Evolutionary conservation across 1,140 invertebrate genomes (phyloP).

Genomic region (Conus betulinus): DNA sequence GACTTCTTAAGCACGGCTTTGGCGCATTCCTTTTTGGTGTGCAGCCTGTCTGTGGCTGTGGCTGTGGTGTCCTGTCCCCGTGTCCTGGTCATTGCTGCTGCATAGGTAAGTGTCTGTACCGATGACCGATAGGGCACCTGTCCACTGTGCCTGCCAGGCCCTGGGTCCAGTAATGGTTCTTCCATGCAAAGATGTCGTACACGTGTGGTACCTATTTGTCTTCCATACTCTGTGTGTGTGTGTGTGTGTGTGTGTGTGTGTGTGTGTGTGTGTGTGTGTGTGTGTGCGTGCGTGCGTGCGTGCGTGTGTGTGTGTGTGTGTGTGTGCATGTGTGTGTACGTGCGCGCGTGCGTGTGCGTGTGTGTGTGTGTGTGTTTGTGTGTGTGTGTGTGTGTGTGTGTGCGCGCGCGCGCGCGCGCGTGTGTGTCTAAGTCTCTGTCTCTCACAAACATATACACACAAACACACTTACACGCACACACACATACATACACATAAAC

Average conservation of each 20-base stretch:
- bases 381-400: neutral
- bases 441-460: no score
- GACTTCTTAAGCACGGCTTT: no score
- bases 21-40: no score
- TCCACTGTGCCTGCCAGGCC: neutral
- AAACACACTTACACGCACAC: no score
- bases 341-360: neutral
- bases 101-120: neutral
- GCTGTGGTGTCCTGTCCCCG: no score
- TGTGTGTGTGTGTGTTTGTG: neutral
- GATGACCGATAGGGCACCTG: neutral
- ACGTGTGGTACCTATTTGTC: neutral
- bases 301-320: neutral
- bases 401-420: no score
- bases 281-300: neutral
- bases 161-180: no score
- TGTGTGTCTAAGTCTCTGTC: no score
- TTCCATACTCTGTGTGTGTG: neutral
- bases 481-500: no score
- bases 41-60: no score
- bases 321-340: neutral
- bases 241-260: neutral
- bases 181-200: no score
- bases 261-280: neutral
- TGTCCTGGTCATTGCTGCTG: neutral